A percentile compares a stretch with the other conserved stretches of the same genome.
These are phyloP conservation scores for Zosterops hypoxanthus DNA, from an alignment of 2,113 vertebrate species.

Conservation along the genomic window DNA sequence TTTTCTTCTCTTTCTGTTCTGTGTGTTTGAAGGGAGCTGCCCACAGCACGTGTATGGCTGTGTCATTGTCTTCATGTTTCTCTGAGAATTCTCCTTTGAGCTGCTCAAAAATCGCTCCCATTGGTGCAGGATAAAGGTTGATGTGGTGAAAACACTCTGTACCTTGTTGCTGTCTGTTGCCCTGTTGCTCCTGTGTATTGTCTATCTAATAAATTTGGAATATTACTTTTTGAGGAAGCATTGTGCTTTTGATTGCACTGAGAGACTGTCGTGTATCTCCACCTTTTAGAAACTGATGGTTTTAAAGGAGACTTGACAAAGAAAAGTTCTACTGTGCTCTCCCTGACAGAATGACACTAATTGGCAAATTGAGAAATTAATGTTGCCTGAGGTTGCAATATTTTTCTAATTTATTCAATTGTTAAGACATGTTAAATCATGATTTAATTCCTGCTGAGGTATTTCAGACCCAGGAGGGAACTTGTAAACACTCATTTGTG, in stretches of 20 bases:
- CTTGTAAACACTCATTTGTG: not conserved
- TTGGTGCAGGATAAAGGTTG: not conserved
- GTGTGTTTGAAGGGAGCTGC: not conserved
- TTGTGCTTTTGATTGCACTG: not conserved
- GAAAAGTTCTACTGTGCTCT: not conserved
- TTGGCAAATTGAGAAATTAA: not conserved
- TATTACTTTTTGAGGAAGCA: not conserved
- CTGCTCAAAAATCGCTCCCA: not conserved
- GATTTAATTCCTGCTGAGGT: constrained; percentile 28
- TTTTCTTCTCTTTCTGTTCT: not conserved
- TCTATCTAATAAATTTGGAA: not conserved
- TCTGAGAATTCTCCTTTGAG: not conserved
- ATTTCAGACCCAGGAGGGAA: constrained; percentile 26
- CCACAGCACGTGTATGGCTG: not conserved
- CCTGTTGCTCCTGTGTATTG: not conserved
- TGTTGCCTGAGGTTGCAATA: constrained; percentile 9
- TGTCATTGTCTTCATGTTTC: not conserved
- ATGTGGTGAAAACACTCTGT: not conserved
- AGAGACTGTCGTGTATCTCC: not conserved
- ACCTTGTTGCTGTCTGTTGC: not conserved
- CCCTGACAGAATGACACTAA: not conserved
- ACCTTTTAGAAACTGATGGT: not conserved
- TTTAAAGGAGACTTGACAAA: not conserved
- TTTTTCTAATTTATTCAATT: constrained; percentile 15
- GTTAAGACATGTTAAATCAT: not conserved